Evolutionary conservation across 2,888 invertebrate species (phyloP), one percentile per base, ranked within the genome.

Genomic region (Drosophila colorata): DNA sequence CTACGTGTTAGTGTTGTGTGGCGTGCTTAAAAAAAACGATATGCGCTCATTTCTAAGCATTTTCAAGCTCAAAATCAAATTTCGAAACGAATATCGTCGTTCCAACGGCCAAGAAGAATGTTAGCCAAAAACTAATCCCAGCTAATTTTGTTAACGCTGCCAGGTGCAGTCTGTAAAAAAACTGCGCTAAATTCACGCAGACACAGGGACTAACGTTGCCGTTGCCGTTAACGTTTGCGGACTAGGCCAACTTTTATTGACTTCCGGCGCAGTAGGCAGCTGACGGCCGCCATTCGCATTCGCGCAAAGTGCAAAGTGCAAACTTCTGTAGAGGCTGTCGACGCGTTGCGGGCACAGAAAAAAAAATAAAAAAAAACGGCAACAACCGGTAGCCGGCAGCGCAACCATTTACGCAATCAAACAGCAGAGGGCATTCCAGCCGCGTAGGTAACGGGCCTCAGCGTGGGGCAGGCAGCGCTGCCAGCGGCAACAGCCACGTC

Each of bases 231-330:
- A 28, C 33, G 13, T 4, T 33, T 51, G 65, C 63, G 69, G 67
- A 75, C 53, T 83, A 76, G 75, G 69, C 86, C 75, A 82, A 75
- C 88, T 86, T 86, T 82, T 88, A 88, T 83, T 83, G 88, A 79
- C 82, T 88, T 87, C 86, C 86, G 82, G 66, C 46, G 43, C 60
- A 16, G 31, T 7, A 35, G 33, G 31, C 51, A 18, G 57, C 57
- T 25, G 16, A 18, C 52, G 40, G 40, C 52, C 31, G 70, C 61
- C 61, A 56, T 64, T 37, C 14, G n/a, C 7, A 38, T 38, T 51
- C 51, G 25, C 37, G 51, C 37, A 37, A 37, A 37, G 37, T 47
- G 66, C 81, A 81, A 81, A 87, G 80, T 87, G 85, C 80, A 78
- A 78, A 82, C 57, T 56, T 61, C 64, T 69, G 77, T 59, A 37